These are phyloP conservation scores for Sebastolobus alascanus DNA, from an alignment of 2,797 vertebrate genomes.

Conservation along the genomic window DNA sequence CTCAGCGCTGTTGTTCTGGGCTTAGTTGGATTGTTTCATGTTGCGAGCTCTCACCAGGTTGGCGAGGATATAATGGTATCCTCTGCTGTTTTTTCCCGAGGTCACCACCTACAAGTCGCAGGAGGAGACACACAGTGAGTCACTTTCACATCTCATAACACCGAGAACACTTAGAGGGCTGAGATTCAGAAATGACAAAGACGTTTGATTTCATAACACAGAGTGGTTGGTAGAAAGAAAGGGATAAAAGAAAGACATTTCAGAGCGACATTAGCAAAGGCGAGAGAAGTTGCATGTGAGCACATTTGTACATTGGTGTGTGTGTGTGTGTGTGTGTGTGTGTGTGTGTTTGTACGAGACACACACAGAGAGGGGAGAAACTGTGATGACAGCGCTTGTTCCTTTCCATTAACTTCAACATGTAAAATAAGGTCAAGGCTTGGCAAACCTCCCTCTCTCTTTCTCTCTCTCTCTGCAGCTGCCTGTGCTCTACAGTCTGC, in stretches of 20 bases:
- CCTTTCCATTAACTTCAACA: conserved; percentile 82
- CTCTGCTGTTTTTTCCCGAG: conserved; percentile 95
- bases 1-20: conserved; percentile 3
- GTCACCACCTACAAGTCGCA: conserved; percentile 89
- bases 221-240: conserved; percentile 17
- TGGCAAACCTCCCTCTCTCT: conserved; percentile 50
- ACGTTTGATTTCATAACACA: conserved; percentile 42
- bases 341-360: conserved; percentile 49
- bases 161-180: conserved; percentile 39
- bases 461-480: conserved; percentile 27
- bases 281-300: conserved; percentile 38
- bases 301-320: conserved; percentile 45
- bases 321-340: conserved; percentile 26
- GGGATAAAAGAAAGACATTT: conserved; percentile 22
- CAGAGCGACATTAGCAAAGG: conserved; percentile 49
- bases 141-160: conserved; percentile 49
- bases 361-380: conserved; percentile 46
- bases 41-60: conserved; percentile 92
- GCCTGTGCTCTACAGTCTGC: conserved; percentile 49
- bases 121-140: conserved; percentile 66
- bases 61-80: conserved; percentile 98
- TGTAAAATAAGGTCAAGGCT: conserved; percentile 83
- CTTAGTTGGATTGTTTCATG: conserved; percentile 45
- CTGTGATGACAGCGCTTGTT: conserved; percentile 77
- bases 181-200: conserved; percentile 58